Evolutionary conservation across 2,888 invertebrate species (phyloP), one percentile per base, ranked within the genome.

Genomic region (Ryuthela nishihirai): DNA sequence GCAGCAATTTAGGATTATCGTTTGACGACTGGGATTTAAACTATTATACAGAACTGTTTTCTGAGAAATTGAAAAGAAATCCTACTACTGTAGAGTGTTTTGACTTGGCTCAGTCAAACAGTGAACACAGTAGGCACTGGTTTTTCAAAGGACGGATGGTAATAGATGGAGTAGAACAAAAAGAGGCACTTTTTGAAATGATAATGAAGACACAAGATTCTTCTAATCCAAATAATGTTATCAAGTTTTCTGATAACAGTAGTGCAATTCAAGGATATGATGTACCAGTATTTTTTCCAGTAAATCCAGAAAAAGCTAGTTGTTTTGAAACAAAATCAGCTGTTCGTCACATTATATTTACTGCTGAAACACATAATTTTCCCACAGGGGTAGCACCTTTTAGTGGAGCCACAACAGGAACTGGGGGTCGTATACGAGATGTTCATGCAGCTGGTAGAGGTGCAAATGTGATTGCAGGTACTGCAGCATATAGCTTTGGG

Each of bases 331-430:
- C 78, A 39, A 75, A 80, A 39, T 71, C 76, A 10, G 78, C 82
- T 0, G 80, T 83, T 15, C 85, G 88, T 0, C 92, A 98, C 75
- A 83, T 98, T 34, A 92, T 95, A 70, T 97, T 98, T 72, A 98
- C 98, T 0, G 98, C 98, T 0, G 98, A 99, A 78, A 99, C 98
- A 0, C 98, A 99, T 75, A 98, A 98, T 74, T 98, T 98, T 81
- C 94, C 94, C 1, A 95, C 94, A 0, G 78, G 94, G 0, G 94
- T 98, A 9, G 93, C 95, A 0, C 97, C 97, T 0, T 98, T 98
- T 69, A 93, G 94, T 75, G 98, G 98, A 0, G 97, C 98, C 0
- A 93, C 97, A 0, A 98, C 98, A 0, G 79, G 98, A 21, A 95
- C 97, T 0, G 98, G 98, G 0, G 98, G 98, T 0, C 81, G 98